Evolutionary conservation across 1,140 invertebrate species (phyloP), one percentile per base, ranked within the genome.

Genomic region (Zelostemma sp.): DNA sequence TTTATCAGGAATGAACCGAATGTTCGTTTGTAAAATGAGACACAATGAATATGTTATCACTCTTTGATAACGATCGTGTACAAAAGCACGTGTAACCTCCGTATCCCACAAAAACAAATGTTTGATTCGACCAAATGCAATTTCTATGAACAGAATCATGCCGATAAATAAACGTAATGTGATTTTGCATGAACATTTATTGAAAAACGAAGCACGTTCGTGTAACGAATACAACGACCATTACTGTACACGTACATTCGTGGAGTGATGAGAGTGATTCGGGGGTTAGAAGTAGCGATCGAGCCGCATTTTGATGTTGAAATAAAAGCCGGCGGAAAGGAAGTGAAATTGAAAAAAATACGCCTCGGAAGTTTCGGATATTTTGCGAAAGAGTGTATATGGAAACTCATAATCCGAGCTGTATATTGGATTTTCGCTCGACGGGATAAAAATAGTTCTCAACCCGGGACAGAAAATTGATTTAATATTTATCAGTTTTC

Each of bases 291-390:
- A n/a, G 43, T 4, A 9, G 17, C 43, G 17, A 19, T 19, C 6
- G 43, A 46, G 18, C 43, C 15, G 43, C 43, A 46, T 46, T 3
- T 9, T 65, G 28, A 74, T 72, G 12, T 61, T 38, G 14, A 60
- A 74, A 28, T 38, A 74, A 17, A 17, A 47, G 40, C 46, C 55
- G 1, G 14, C 74, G 6, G 38, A 74, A n/a, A 68, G n/a, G 16
- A 16, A 43, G 14, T 17, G 16, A 14, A 17, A 43, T 43, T 43
- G 40, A 2, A 16, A 43, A 43, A 46, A 19, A n/a, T 46, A 8
- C 17, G 16, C 17, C 16, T 14, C 8, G 21, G 21, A 25, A 4
- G 3, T 25, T 25, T 25, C 8, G 3, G 3, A 25, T 25, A 25
- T 8, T 25, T 25, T 8, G 3, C 8, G 21, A 8, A 3, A 35